Conservation (phyloP, 53 echinoderm and acorn worm species). For the Echinometra lucunter region DNA sequence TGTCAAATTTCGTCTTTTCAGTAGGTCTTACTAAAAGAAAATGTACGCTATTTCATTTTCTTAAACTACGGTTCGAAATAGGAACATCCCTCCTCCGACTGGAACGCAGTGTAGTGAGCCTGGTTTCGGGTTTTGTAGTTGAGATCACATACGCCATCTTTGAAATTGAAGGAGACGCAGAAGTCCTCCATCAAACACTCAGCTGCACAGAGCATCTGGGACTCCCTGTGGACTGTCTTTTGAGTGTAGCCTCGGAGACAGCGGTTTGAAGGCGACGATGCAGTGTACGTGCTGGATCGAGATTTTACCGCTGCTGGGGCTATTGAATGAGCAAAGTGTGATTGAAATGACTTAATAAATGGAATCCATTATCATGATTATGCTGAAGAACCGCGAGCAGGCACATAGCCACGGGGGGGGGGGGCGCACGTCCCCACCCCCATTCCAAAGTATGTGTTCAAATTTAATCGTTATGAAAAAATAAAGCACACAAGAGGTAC, state of each 20-base stretch:
- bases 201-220: conserved; percentile 5
- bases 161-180: conserved; percentile 18
- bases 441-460: too few species aligned
- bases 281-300: background rate
- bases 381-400: too few species aligned
- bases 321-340: too few species aligned
- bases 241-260: background rate
- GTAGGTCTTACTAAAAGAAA: too few species aligned
- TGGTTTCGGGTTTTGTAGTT: background rate
- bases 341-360: too few species aligned
- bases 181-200: background rate
- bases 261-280: background rate
- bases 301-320: background rate
- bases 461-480: too few species aligned
- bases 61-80: background rate
- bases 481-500: too few species aligned
- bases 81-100: background rate
- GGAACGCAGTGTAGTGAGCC: background rate
- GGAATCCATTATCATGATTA: too few species aligned
- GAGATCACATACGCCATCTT: conserved; percentile 28
- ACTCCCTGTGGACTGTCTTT: background rate
- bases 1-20: too few species aligned
- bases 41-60: too few species aligned
- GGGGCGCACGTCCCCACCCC: too few species aligned
- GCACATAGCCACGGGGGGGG: too few species aligned